phyloP scores from a whole-genome alignment of 37 sponge, comb jelly and placozoan species.

The Lycopodina hypogea region DNA sequence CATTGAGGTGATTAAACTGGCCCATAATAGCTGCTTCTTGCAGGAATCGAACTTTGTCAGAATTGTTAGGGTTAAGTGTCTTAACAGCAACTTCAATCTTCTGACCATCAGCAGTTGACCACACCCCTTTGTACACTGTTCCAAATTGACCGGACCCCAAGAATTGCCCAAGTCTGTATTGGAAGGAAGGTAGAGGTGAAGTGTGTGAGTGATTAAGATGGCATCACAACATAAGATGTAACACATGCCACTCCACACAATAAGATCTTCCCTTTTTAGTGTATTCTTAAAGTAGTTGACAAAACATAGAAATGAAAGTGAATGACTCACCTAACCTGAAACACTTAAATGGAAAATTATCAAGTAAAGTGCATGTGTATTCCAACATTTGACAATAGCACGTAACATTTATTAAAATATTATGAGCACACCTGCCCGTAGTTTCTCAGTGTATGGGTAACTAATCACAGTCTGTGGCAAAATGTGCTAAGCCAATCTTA shows the following conservation, averaged over 20 bases:
- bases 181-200: neutral
- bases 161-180: conserved; percentile 10
- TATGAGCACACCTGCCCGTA: too few species aligned
- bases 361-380: too few species aligned
- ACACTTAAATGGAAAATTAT: too few species aligned
- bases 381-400: too few species aligned
- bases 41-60: conserved; percentile 54
- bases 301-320: too few species aligned
- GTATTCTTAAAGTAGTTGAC: neutral
- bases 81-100: conserved; percentile 53
- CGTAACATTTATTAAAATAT: too few species aligned
- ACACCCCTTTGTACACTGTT: conserved; percentile 39
- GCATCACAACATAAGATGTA: neutral
- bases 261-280: too few species aligned
- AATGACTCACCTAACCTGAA: too few species aligned
- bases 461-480: too few species aligned
- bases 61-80: conserved; percentile 18
- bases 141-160: conserved; percentile 76
- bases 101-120: conserved; percentile 20
- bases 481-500: too few species aligned
- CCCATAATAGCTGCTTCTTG: conserved; percentile 80
- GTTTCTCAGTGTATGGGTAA: too few species aligned
- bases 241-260: neutral
- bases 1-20: conserved; percentile 67
- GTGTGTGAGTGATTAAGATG: neutral